A percentile compares a stretch with the other conserved stretches of the same genome.
Evolutionary conservation across 2,888 invertebrate species (phyloP).

Genomic region (Lochmaea capreae): DNA sequence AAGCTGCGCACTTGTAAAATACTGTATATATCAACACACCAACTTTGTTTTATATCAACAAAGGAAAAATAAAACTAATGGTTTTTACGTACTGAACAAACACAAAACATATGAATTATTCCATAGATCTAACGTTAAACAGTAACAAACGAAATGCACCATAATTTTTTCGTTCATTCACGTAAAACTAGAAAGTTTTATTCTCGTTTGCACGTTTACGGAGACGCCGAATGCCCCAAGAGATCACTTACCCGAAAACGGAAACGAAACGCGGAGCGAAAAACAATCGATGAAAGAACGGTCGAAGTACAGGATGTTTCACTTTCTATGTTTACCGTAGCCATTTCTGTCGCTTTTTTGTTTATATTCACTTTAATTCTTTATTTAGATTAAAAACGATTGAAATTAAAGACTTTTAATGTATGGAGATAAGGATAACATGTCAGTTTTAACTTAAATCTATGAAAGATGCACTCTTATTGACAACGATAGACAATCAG

Average conservation of each 20-base stretch:
- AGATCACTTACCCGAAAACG: conserved; percentile 15
- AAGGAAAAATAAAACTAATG: too few relatives aligned
- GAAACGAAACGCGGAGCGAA: conserved; percentile 4
- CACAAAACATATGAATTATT: neutral
- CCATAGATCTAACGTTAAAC: neutral
- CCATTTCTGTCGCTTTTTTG: neutral
- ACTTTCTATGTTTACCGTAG: neutral
- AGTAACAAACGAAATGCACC: neutral
- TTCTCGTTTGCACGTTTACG: conserved; percentile 6
- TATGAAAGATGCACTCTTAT: too few relatives aligned
- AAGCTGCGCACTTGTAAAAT: too few relatives aligned
- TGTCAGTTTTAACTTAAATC: too few relatives aligned
- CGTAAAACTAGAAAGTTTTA: neutral
- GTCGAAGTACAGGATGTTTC: neutral
- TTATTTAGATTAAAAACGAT: neutral
- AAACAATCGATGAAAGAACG: conserved; percentile 10
- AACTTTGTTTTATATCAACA: too few relatives aligned
- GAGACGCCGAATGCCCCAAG: conserved; percentile 9
- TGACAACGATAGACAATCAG: too few relatives aligned
- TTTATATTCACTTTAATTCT: neutral
- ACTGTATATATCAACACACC: too few relatives aligned
- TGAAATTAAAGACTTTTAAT: neutral
- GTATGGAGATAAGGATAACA: too few relatives aligned
- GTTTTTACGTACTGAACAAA: neutral
- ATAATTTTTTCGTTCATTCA: neutral